Evolutionary conservation across 2,797 vertebrate genomes (phyloP), one percentile per base, ranked within the genome.

Genomic region (Coreius guichenoti): DNA sequence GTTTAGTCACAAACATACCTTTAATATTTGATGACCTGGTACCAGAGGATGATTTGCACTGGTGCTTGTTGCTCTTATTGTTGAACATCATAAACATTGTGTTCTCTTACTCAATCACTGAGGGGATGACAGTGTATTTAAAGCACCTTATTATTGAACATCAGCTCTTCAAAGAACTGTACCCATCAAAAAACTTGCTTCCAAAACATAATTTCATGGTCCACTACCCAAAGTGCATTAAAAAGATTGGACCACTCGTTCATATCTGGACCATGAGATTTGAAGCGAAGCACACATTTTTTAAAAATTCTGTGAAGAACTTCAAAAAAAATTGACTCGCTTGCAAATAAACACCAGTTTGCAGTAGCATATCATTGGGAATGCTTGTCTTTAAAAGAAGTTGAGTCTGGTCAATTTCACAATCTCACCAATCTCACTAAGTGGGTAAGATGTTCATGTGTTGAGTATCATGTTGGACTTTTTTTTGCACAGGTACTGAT

Each of bases 61-160:
- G 74, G 65, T 45, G 21, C 31, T 68, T 78, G 47, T 65, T 82
- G 39, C 61, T 83, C 8, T 69, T 86, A 31, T 45, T 86, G 68
- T 39, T 84, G 63, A 58, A 86, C 56, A 86, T 88, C 23, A 74
- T 75, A 65, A 86, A 86, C 58, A 82, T 79, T 83, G 84, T 86
- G 29, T 86, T 88, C 54, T 63, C 80, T 45, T 77, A 85, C 5
- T 70, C 31, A 26, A 76, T 88, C 29, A 88, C 77, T 58, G 76
- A 76, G 54, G 76, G 87, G 0, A 86, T 88, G 84, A 81, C 81
- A 36, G 65, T 86, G 17, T 86, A 67, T 86, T 84, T 81, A 21
- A 88, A 74, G 43, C 54, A 85, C 21, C 54, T 83, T 33, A 68
- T 83, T 47, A 31, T 63, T 72, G 67, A 86, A 61, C 74, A 79